Base-by-base conservation (phyloP, 2,888 invertebrate genomes). In the Helicoverpa assulta region DNA sequence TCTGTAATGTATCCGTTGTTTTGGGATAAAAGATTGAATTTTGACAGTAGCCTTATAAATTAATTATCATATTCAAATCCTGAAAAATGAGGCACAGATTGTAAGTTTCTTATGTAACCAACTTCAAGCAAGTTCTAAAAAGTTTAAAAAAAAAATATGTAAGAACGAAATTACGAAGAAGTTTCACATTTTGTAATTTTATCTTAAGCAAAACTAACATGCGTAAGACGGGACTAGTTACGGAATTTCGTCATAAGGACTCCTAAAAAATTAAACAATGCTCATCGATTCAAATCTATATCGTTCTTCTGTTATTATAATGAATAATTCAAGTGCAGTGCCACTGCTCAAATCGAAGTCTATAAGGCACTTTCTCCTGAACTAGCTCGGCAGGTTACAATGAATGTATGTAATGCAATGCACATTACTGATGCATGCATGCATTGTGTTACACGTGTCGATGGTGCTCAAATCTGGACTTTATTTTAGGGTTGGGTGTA, bases 351-450 rank as follows among this genome's bases (percentile, higher is more conserved):
- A 83, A 76, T 80, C 74, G 50, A 52, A 76, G 63, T 57, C 73
- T 70, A 70, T 75, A 64, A 76, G 67, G 70, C 78, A 86, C 89
- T 90, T 88, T 90, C 88, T 78, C 86, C 81, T 43, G 69, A 83
- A 90, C 90, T 89, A 76, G 85, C 85, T 87, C 85, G 86, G 82
- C 88, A 89, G 84, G 86, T 89, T 29, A 78, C 82, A 79, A 78
- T 86, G 86, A 86, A 86, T 88, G 87, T 88, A 84, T 83, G 84
- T 84, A 85, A 80, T 78, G 81, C 73, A 83, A 83, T 83, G 70
- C 76, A 82, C 79, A 77, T 75, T 79, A 81, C 81, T 62, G 73
- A 84, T 84, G 82, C 76, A 71, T 76, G 71, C 83, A 84, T 85
- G 75, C 60, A 78, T 84, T 82, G 75, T 60, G 52, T 70, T 73